Evolutionary conservation across 2,797 vertebrate species (phyloP).

Genomic region (Sebastes diploproa): DNA sequence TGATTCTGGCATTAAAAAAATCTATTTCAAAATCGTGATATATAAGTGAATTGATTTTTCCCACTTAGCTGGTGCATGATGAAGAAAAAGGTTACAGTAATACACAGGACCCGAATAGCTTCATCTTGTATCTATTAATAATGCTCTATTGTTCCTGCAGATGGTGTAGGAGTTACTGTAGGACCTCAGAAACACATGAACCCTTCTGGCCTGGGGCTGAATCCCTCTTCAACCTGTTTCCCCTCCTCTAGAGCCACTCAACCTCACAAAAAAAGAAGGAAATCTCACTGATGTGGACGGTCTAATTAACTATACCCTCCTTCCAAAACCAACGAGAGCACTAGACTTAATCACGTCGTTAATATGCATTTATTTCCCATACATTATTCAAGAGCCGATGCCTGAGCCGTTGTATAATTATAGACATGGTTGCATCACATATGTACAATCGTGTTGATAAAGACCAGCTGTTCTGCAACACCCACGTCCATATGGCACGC

Average conservation of each 20-base stretch:
- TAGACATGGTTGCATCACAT: constrained; percentile 41
- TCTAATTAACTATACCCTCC: constrained; percentile 14
- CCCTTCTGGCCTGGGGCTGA: constrained; percentile 33
- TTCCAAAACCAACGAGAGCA: constrained; percentile 18
- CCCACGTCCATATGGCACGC: constrained; percentile 49
- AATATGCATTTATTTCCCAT: constrained; percentile 43
- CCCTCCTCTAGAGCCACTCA: constrained; percentile 1
- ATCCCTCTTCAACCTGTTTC: constrained; percentile 27
- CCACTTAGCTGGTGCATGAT: constrained; percentile 15
- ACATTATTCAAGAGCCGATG: constrained; percentile 37
- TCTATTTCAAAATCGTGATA: too few relatives aligned
- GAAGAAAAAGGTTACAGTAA: constrained; percentile 22
- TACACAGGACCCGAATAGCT: constrained; percentile 38
- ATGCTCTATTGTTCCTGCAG: constrained; percentile 56
- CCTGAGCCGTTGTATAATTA: constrained; percentile 41
- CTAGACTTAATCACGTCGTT: constrained; percentile 41
- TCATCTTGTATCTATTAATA: constrained; percentile 65
- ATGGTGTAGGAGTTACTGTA: constrained; percentile 53
- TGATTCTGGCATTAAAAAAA: too few relatives aligned
- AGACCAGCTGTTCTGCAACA: constrained; percentile 64
- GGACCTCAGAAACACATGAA: constrained; percentile 42
- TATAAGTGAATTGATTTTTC: too few relatives aligned
- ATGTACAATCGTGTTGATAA: constrained; percentile 44
- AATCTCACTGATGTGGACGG: not conserved
- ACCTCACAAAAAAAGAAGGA: not conserved